Evolutionary conservation across 92 coral and sea anemone species (phyloP), one percentile per base, ranked within the genome.

Genomic region (Palythoa caribaeorum): DNA sequence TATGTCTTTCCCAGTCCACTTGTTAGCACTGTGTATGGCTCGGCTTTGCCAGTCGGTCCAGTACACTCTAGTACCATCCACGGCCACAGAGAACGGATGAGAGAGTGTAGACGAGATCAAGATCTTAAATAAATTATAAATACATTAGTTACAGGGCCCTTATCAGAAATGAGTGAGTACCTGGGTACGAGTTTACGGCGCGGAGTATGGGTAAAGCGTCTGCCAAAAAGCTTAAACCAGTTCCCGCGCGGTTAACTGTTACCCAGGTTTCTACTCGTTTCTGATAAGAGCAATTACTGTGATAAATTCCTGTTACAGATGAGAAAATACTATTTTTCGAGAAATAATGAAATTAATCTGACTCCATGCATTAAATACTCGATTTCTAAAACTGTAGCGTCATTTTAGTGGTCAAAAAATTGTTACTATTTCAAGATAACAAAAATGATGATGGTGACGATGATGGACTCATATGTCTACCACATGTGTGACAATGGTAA

Each of bases 41-140:
- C 71, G 59, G 50, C 87, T 76, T 68, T 90, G 90, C 92, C 92
- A 90, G 79, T 90, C 92, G 37, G 92, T 90, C 92, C 92, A 90
- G 74, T 85, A 90, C 62, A 90, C 85, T 44, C 85, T 70, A 14
- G 75, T 80, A 1, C 74, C 44, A 55, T 80, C 55, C 85, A 80
- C 85, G 59, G 85, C 85, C 74, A 80, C 75, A 60, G 85, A 80
- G 13, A 80, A 80, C 59, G 85, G 85, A 48, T 80, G 85, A 52
- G 85, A 65, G 73, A 80, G 59, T 44, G 85, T 19, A 10, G 59
- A 38, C 21, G 85, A 39, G 38, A 80, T 80, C 19, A 77, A 20
- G 48, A 53, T 12, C 83, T 77, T 28, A 28, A 53, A 19, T 6
- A 52, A 19, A 37, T 21, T 70, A 3, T 70, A 35, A 47, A 35